Conservation (phyloP, 2,113 vertebrate species). For the Cyanoderma ruficeps region DNA sequence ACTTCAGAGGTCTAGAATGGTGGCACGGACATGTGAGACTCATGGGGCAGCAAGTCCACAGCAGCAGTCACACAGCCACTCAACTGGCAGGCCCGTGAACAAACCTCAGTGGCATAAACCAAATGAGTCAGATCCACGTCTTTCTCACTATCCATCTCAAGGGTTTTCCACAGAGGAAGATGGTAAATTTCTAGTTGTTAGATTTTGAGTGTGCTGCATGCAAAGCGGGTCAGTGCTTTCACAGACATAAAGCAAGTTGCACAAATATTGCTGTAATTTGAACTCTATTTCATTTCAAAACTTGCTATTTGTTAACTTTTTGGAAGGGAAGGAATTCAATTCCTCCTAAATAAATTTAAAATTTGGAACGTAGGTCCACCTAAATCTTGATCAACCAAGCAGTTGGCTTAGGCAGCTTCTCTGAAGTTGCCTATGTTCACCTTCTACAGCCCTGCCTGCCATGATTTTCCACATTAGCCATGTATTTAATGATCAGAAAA, state of each 20-base stretch:
- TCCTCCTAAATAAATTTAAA: not conserved
- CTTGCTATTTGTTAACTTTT: not conserved
- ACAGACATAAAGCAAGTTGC: not conserved
- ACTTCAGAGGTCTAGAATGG: constrained; percentile 93
- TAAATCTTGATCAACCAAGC: not conserved
- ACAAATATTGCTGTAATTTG: not conserved
- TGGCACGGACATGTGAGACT: constrained; percentile 86
- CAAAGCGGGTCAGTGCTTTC: not conserved
- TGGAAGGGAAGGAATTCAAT: not conserved
- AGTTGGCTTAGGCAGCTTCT: not conserved
- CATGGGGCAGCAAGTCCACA: constrained; percentile 63
- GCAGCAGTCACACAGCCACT: constrained; percentile 72
- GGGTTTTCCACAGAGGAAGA: constrained; percentile 85
- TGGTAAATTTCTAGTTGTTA: constrained; percentile 81
- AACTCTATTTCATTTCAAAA: not conserved
- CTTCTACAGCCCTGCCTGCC: not conserved
- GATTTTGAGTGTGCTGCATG: constrained; percentile 11
- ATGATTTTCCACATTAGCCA: not conserved
- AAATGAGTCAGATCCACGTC: constrained; percentile 79
- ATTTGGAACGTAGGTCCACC: not conserved
- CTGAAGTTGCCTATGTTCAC: not conserved
- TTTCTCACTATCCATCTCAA: constrained; percentile 73
- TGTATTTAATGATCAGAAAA: not conserved
- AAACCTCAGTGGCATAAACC: constrained; percentile 84
- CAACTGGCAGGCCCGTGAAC: constrained; percentile 60